Conservation (phyloP, 2,888 invertebrate genomes). For the Loripinus fragilis region DNA sequence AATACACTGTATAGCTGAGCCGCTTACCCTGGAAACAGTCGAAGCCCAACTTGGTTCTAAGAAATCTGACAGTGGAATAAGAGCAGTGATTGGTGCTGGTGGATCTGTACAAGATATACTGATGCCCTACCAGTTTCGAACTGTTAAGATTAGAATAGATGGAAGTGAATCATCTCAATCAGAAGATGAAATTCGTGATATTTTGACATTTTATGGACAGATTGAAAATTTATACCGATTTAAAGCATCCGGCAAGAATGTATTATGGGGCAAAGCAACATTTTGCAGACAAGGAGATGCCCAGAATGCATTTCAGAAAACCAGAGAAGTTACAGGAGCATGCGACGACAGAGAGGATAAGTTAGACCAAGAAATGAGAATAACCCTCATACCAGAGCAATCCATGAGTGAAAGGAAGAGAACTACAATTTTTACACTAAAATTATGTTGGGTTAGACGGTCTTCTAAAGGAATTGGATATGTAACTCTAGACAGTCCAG, state of each 20-base stretch:
- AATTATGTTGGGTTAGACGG: constrained; percentile 69
- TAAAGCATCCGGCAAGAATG: constrained; percentile 37
- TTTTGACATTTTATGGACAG: constrained; percentile 42
- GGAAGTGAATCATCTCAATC: constrained; percentile 25
- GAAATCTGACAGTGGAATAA: constrained; percentile 43
- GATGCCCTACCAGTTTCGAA: constrained; percentile 68
- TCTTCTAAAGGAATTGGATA: constrained; percentile 65
- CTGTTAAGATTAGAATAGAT: constrained; percentile 56
- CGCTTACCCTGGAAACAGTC: constrained; percentile 38
- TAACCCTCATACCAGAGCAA: constrained; percentile 27
- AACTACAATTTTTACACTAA: constrained; percentile 53
- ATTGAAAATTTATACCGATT: constrained; percentile 60
- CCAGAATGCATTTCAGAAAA: constrained; percentile 51
- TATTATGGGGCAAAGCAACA: constrained; percentile 70
- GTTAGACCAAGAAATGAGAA: constrained; percentile 21
- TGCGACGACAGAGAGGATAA: too few species aligned
- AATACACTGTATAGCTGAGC: constrained; percentile 33
- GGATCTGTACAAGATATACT: constrained; percentile 63
- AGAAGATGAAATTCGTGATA: constrained; percentile 17
- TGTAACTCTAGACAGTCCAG: constrained; percentile 54
- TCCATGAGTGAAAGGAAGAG: not conserved
- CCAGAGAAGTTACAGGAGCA: too few species aligned
- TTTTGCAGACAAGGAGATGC: constrained; percentile 54
- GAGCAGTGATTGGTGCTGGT: constrained; percentile 67
- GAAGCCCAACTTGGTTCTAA: constrained; percentile 53